phyloP scores from a whole-genome alignment of 1,140 invertebrate genomes.

The Arion vulgaris region DNA sequence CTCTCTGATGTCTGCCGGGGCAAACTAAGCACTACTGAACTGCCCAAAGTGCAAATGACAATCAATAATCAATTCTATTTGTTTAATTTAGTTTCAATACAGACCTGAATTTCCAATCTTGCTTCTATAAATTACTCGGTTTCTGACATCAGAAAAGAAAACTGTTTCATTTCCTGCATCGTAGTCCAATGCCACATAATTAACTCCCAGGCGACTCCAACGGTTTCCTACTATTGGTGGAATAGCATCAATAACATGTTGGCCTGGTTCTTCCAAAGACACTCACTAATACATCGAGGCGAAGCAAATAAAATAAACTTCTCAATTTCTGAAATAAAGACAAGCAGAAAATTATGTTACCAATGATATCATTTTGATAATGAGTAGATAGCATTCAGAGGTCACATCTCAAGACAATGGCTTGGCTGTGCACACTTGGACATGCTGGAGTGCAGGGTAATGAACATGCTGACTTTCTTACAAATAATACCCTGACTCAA shows the following conservation, averaged over 20 bases:
- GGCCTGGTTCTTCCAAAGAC: conserved; percentile 83
- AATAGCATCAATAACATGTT: conserved; percentile 86
- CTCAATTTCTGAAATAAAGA: conserved; percentile 78
- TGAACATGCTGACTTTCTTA: no score
- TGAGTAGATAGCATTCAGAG: no score
- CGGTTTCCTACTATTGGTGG: conserved; percentile 72
- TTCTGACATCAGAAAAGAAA: conserved; percentile 97
- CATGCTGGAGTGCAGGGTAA: no score
- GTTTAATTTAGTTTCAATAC: not conserved
- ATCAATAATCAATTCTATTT: no score
- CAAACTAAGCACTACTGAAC: no score
- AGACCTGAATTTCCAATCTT: conserved; percentile 87
- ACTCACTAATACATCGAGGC: conserved; percentile 95
- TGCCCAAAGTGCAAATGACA: no score
- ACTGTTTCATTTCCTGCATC: conserved; percentile 91
- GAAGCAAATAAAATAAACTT: conserved; percentile 98
- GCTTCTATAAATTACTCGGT: conserved; percentile 95
- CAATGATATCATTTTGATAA: no score
- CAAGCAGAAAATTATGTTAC: no score
- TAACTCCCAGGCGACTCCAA: conserved; percentile 83
- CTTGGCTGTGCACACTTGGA: no score
- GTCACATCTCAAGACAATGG: no score
- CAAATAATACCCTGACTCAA: no score
- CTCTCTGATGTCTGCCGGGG: no score
- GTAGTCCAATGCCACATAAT: conserved; percentile 98